phyloP scores from a whole-genome alignment of 2,113 vertebrate genomes.

The Electrona antarctica region DNA sequence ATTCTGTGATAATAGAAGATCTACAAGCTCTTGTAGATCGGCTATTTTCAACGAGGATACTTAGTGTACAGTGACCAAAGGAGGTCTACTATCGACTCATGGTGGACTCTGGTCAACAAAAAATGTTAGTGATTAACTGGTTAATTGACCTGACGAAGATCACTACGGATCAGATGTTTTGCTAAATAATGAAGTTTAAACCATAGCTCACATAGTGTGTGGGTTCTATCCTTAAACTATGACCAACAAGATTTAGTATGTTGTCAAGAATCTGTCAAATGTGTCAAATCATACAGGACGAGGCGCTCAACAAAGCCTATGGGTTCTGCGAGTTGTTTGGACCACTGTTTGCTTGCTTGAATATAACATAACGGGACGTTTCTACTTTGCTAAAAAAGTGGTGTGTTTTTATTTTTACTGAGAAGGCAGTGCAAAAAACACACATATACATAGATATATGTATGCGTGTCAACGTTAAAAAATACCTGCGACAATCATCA shows the following conservation, averaged over 20 bases:
- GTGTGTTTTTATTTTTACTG: constrained; percentile 66
- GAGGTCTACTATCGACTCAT: no score
- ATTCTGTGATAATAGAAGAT: no score
- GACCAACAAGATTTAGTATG: constrained; percentile 24
- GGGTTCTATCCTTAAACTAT: no score
- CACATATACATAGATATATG: constrained; percentile 86
- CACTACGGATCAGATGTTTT: no score
- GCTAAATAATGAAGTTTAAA: no score
- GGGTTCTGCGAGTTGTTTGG: constrained; percentile 72
- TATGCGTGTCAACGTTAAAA: constrained; percentile 83
- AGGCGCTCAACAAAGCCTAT: constrained; percentile 33
- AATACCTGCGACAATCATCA: constrained; percentile 84
- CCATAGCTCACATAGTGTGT: no score
- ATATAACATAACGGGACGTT: constrained; percentile 47
- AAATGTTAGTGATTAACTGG: no score
- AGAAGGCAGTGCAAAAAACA: constrained; percentile 87
- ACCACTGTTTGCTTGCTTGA: constrained; percentile 48
- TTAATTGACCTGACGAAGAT: no score
- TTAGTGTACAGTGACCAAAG: no score
- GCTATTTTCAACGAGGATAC: no score
- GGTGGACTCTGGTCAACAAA: no score
- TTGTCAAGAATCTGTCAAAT: not conserved
- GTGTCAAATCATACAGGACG: constrained; percentile 4
- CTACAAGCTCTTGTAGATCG: no score
- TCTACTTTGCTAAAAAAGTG: constrained; percentile 46